A percentile compares a stretch with the other conserved stretches of the same genome.
Evolutionary conservation across 2,113 vertebrate genomes (phyloP).

Genomic region (Octodon degus): DNA sequence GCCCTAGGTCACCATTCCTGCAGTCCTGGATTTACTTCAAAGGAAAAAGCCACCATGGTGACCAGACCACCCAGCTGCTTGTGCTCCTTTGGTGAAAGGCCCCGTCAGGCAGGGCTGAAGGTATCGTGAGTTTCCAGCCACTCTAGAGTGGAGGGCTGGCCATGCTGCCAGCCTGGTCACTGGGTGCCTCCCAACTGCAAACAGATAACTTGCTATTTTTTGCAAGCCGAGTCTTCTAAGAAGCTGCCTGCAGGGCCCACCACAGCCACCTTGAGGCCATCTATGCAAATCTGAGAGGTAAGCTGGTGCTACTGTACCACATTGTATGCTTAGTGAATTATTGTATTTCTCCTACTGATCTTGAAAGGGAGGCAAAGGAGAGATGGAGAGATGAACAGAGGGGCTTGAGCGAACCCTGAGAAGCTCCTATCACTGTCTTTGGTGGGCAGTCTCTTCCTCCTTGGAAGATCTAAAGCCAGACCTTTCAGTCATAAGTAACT

Average conservation of each 20-base stretch:
- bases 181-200: too few species aligned
- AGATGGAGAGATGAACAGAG: too few species aligned
- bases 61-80: fast-evolving
- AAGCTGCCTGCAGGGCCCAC: not conserved
- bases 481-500: not conserved
- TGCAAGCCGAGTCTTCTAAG: not conserved
- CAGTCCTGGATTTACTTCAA: not conserved
- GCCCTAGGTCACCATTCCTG: too few species aligned
- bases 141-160: fast-evolving
- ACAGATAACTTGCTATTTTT: not conserved
- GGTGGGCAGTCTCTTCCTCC: not conserved
- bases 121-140: not conserved
- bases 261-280: not conserved
- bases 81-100: not conserved
- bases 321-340: not conserved
- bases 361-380: too few species aligned
- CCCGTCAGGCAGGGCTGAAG: fast-evolving
- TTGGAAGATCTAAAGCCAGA: not conserved
- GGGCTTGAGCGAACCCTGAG: not conserved
- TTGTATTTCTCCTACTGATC: not conserved
- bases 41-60: not conserved
- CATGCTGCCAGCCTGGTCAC: not conserved
- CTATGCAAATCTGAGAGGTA: not conserved
- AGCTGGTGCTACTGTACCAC: not conserved
- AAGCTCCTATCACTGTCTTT: not conserved